Percentiles rank a stretch among this genome's conserved stretches.
phyloP scores from a whole-genome alignment of 2,113 vertebrate species.

The Emydura subglobosa region DNA sequence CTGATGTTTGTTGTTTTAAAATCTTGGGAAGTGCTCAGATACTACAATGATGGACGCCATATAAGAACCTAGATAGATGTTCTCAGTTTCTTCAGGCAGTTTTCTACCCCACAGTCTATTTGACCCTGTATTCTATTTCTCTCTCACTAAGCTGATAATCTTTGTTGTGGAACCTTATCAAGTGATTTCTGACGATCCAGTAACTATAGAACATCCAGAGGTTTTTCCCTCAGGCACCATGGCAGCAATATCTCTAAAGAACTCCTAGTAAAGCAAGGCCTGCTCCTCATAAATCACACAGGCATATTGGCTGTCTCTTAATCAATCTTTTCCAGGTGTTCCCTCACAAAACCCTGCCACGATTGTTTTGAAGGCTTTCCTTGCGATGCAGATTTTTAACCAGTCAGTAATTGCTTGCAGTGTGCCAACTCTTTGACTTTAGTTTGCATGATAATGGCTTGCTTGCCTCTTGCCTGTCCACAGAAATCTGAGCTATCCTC shows the following conservation, averaged over 20 bases:
- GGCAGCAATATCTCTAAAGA: constrained; percentile 68
- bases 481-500: not conserved
- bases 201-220: constrained; percentile 36
- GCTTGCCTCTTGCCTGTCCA: not conserved
- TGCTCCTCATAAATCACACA: constrained; percentile 77
- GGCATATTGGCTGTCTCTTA: constrained; percentile 58
- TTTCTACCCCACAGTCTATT: not conserved
- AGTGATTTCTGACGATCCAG: constrained; percentile 61
- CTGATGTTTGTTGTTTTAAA: not conserved
- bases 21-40: not conserved
- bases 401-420: not conserved
- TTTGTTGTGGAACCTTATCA: constrained; percentile 53
- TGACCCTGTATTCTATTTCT: constrained; percentile 18
- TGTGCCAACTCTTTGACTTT: not conserved
- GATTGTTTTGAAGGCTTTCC: constrained; percentile 53
- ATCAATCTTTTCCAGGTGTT: constrained; percentile 85
- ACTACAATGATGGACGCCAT: not conserved
- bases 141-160: constrained; percentile 17
- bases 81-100: not conserved
- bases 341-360: constrained; percentile 61
- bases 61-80: not conserved
- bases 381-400: constrained; percentile 3
- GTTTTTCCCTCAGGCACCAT: constrained; percentile 12
- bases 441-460: not conserved
- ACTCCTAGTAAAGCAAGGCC: constrained; percentile 64